phyloP scores from a whole-genome alignment of 1,140 invertebrate genomes.

The Hyphantria cunea region DNA sequence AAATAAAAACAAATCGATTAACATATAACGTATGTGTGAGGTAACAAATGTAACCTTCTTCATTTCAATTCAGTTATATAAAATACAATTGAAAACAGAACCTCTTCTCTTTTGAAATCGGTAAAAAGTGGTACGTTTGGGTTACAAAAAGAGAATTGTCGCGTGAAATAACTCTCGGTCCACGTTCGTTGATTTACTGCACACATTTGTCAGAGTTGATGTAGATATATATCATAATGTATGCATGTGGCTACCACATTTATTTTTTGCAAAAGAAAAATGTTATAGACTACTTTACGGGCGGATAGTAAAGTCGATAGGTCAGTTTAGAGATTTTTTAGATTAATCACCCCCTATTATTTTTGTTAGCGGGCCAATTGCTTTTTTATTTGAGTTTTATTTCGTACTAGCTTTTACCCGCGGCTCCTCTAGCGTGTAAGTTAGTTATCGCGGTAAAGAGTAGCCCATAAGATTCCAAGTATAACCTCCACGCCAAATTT shows the following conservation, averaged over 20 bases:
- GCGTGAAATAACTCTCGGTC: conserved; percentile 50
- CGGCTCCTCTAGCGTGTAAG: no score
- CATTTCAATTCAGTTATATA: no score
- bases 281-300: conserved; percentile 49
- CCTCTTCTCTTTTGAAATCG: background rate
- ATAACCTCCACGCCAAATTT: no score
- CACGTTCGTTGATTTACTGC: conserved; percentile 58
- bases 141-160: background rate
- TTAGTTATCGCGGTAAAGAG: no score
- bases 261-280: conserved; percentile 51
- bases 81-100: no score
- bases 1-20: no score
- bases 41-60: no score
- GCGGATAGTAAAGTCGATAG: conserved; percentile 43
- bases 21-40: no score
- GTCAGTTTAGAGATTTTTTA: conserved; percentile 39
- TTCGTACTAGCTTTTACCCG: no score
- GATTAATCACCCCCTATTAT: conserved; percentile 17
- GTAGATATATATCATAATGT: conserved; percentile 43
- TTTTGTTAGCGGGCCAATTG: conserved; percentile 27
- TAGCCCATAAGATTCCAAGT: no score
- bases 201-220: conserved; percentile 58
- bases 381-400: conserved; percentile 1
- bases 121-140: background rate
- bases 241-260: conserved; percentile 45